Evolutionary conservation across 2,888 invertebrate genomes (phyloP), one percentile per base, ranked within the genome.

Genomic region (Sarcophaga variegata): DNA sequence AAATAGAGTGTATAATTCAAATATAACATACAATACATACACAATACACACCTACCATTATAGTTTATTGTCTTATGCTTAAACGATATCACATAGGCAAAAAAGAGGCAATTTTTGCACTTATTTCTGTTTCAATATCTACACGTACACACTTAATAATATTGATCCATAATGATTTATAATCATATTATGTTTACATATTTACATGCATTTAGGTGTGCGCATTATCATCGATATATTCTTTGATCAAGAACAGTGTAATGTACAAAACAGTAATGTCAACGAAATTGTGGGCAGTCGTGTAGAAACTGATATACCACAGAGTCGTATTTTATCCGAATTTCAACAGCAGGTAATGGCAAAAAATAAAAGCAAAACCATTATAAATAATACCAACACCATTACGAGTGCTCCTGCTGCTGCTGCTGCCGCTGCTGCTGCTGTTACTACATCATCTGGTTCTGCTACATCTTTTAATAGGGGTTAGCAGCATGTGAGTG

Each of bases 191-290:
- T 45, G 22, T 77, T 78, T 78, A 17, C n/a, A 54, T 45, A 22
- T 77, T 78, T 78, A 17, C n/a, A 54, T 83, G 10, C 76, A 54
- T 76, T 8, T 80, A 93, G 93, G 93, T 69, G 92, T 93, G 17
- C 93, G 93, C 80, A 93, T 93, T 17, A 90, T 91, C 6, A 91
- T 93, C 72, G 93, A 93, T 71, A 93, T 93, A 54, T 91, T 90
- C 70, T 92, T 92, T 77, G 92, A 92, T 74, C 90, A 90, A 69
- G 90, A 91, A 27, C 90, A 85, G 37, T 89, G 86, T 62, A 88
- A 87, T 2, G 86, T 91, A 22, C 22, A 22, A 12, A 14, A 2
- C 14, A 54, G 17, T 66, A 87, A 86, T 12, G 76, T 89, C 63
- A 85, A 87, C 17, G 91, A 93, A 78, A 90, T 93, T 69, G 87